These are phyloP conservation scores for Heliocidaris erythrogramma DNA, from an alignment of 35 echinoderm and acorn worm genomes.

Conservation along the genomic window DNA sequence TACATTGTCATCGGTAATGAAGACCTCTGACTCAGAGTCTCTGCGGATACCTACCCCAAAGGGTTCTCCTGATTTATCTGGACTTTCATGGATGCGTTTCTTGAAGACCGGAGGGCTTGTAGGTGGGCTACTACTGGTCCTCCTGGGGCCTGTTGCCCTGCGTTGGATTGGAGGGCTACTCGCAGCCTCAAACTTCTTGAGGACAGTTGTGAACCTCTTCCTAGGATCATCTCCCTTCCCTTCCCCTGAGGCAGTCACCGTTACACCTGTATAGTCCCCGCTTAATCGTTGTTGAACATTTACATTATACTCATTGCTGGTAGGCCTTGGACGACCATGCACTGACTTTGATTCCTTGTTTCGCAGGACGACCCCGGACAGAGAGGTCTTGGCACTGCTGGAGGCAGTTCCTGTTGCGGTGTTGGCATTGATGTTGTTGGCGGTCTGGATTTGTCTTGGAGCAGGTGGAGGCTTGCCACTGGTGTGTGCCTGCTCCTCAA, in stretches of 20 bases:
- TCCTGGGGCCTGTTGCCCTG: conserved; percentile 23
- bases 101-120: conserved; percentile 61
- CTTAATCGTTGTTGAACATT: conserved; percentile 31
- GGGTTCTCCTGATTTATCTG: not conserved
- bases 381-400: not conserved
- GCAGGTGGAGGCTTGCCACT: not conserved
- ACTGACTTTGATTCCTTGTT: conserved; percentile 20
- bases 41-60: not conserved
- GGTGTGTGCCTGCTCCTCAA: conserved; percentile 47
- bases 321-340: not conserved
- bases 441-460: not conserved
- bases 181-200: conserved; percentile 56
- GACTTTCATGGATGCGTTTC: conserved; percentile 44
- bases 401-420: not conserved
- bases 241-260: not conserved
- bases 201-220: conserved; percentile 51
- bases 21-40: not conserved
- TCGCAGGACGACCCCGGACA: conserved; percentile 8
- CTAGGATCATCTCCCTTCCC: conserved; percentile 50
- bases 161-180: conserved; percentile 39
- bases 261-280: not conserved
- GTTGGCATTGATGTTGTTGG: conserved; percentile 44
- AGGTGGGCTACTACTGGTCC: conserved; percentile 52
- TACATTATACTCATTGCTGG: conserved; percentile 25
- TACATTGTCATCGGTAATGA: not conserved